These are phyloP conservation scores for Pangasius sanitwongsei DNA, from an alignment of 2,797 vertebrate genomes.

Conservation along the genomic window DNA sequence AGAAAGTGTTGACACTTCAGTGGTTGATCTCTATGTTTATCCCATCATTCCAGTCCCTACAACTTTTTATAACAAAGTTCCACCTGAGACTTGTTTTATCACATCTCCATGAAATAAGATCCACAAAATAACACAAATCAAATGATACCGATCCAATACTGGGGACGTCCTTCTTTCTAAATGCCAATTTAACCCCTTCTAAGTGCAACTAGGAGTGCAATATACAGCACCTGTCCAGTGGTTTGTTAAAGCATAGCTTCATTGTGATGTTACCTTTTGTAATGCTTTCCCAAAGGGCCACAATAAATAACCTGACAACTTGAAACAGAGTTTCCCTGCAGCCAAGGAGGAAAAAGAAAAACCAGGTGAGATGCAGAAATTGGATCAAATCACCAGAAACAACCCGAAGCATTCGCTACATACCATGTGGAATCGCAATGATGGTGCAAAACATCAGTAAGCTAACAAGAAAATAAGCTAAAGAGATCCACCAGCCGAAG, in stretches of 20 bases:
- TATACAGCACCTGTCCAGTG: neutral
- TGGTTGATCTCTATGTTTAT: neutral
- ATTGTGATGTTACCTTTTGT: constrained; percentile 68
- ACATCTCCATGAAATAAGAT: neutral
- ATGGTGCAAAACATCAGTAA: constrained; percentile 80
- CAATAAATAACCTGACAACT: constrained; percentile 77
- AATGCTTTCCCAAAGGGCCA: constrained; percentile 87
- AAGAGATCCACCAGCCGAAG: constrained; percentile 89
- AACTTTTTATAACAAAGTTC: neutral
- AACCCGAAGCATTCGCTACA: constrained; percentile 27
- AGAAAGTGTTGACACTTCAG: neutral
- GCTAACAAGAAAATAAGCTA: constrained; percentile 78
- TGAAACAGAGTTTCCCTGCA: constrained; percentile 78
- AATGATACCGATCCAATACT: neutral
- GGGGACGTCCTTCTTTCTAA: neutral
- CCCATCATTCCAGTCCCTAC: neutral
- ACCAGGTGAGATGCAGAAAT: neutral
- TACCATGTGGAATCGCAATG: constrained; percentile 81
- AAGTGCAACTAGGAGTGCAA: neutral
- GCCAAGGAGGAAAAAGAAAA: neutral
- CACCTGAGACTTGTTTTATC: neutral
- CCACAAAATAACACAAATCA: neutral
- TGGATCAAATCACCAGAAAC: neutral
- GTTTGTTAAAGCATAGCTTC: neutral
- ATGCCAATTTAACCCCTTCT: neutral